Evolutionary conservation across 2,888 invertebrate species (phyloP), one percentile per base, ranked within the genome.

Genomic region (Hydrotaea cyrtoneurina): DNA sequence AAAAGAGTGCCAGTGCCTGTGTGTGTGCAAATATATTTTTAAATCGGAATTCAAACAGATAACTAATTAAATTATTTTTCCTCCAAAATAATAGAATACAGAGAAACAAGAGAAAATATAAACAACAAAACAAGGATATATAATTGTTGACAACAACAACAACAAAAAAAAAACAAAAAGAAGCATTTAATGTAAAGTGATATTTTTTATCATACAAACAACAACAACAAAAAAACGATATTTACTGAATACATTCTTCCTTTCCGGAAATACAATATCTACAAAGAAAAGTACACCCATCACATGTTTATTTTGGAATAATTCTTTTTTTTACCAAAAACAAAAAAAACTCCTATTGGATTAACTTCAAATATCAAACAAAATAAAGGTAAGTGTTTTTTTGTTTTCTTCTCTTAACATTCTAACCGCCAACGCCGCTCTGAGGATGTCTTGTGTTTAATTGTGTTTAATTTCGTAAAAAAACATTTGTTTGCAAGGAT

Each of bases 251-350:
- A 66, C 66, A 43, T 66, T 66, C 39, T 55, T 55, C 19, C 21
- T 21, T 39, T 39, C 39, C 39, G 66, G 13, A 59, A 59, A 62
- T 17, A 62, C 62, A 31, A 8, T n/a, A 11, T 31, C 31, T 31
- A 7, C 15, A 26, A 31, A 62, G 11, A 31, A 31, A 64, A 3
- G n/a, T n/a, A n/a, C 11, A 36, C 64, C 5, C 4, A 43, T 21
- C 23, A n/a, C 31, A 62, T n/a, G 43, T 66, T 66, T 19, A 66
- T 66, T 43, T 66, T 66, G 66, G 66, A 66, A 66, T 66, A 66
- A n/a, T n/a, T n/a, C n/a, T 10, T 66, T 66, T 66, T 66, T 21
- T 0, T 17, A 23, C 26, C 15, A 13, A 36, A 39, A 43, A 17
- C n/a, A 66, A 3, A 66, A 8, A 66, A 17, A 62, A 8, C 11